These are phyloP conservation scores for Artemisiospiza belli DNA, from an alignment of 2,113 vertebrate species.

Conservation along the genomic window DNA sequence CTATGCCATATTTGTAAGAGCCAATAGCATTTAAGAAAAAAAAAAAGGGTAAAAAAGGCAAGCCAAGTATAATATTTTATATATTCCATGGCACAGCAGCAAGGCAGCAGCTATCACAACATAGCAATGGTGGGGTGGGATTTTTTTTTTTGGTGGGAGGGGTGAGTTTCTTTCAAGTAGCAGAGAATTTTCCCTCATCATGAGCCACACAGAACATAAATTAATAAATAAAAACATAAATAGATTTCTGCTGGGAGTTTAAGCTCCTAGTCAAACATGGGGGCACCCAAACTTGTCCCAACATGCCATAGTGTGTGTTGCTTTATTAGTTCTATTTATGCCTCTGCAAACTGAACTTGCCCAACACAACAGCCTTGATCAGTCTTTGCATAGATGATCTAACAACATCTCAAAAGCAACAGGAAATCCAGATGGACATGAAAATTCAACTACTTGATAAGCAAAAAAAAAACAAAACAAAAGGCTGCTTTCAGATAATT, in stretches of 20 bases:
- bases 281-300: neutral
- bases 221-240: neutral
- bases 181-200: neutral
- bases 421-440: neutral
- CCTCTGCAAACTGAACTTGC: neutral
- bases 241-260: neutral
- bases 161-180: neutral
- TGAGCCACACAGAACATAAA: neutral
- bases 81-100: neutral
- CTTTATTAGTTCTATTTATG: neutral
- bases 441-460: neutral
- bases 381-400: neutral
- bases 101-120: neutral
- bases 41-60: neutral
- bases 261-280: neutral
- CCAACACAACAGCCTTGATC: neutral
- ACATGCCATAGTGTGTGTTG: neutral
- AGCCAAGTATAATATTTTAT: neutral
- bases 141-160: accelerated
- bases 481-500: neutral
- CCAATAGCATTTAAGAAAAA: neutral
- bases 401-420: neutral
- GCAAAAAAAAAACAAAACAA: neutral
- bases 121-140: neutral
- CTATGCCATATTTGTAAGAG: neutral